Conservation (phyloP, 2,797 vertebrate genomes). For the Petrocephalus schoutedeni region DNA sequence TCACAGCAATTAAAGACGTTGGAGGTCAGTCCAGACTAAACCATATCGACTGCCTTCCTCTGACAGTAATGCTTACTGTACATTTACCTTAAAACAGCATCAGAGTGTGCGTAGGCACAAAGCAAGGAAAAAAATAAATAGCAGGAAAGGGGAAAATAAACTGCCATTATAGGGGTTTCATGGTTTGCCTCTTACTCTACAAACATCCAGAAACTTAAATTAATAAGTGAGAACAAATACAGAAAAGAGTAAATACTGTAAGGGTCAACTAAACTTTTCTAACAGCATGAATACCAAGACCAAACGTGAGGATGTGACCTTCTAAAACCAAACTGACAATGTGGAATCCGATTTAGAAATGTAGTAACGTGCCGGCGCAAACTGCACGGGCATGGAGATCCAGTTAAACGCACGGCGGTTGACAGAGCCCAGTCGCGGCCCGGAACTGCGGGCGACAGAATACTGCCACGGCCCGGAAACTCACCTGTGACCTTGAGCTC, state of each 20-base stretch:
- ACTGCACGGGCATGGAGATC: background rate
- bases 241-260: background rate
- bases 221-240: background rate
- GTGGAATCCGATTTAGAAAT: background rate
- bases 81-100: slow-evolving; percentile 5
- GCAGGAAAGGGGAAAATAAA: background rate
- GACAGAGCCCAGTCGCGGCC: background rate
- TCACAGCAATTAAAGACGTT: slow-evolving; percentile 56
- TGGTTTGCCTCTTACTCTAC: background rate
- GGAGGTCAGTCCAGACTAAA: slow-evolving; percentile 33
- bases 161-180: background rate
- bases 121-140: background rate
- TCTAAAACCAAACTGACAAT: slow-evolving; percentile 22
- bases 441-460: background rate
- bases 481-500: slow-evolving; percentile 91
- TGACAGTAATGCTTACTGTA: slow-evolving; percentile 34
- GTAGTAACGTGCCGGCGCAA: background rate
- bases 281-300: background rate
- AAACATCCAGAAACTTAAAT: background rate
- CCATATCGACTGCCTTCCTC: slow-evolving; percentile 35
- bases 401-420: background rate
- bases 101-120: background rate
- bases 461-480: background rate
- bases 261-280: background rate
- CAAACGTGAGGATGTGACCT: background rate